phyloP scores from a whole-genome alignment of 2,113 vertebrate species.

The Indicator indicator region DNA sequence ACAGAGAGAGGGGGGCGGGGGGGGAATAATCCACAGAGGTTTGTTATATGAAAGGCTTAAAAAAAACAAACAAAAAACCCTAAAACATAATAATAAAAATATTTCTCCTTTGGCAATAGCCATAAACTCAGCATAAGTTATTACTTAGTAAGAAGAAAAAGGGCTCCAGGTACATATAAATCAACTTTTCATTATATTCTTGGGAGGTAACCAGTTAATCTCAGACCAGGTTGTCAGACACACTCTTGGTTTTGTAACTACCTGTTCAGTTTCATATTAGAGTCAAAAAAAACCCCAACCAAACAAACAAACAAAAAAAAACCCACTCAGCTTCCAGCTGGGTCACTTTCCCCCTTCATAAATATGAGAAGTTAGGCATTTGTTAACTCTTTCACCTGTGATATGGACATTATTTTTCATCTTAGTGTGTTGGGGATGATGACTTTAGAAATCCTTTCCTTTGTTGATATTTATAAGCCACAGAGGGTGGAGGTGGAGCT shows the following conservation, averaged over 20 bases:
- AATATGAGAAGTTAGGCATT: background rate
- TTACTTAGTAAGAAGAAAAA: background rate
- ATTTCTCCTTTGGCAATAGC: background rate
- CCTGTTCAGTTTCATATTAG: background rate
- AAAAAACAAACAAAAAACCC: background rate
- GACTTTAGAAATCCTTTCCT: constrained; percentile 27
- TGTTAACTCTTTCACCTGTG: background rate
- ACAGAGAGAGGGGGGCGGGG: too few species aligned
- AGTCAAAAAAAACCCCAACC: background rate
- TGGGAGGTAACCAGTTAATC: background rate
- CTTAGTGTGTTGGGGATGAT: background rate
- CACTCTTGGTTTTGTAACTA: background rate
- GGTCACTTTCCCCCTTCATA: background rate
- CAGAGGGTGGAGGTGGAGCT: constrained; percentile 37
- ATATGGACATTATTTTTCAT: background rate
- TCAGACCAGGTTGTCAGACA: background rate
- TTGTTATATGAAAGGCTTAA: background rate
- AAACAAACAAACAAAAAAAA: too few species aligned
- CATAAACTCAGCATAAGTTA: background rate
- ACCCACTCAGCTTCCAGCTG: background rate
- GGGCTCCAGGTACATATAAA: background rate
- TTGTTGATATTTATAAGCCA: constrained; percentile 56
- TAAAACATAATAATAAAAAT: background rate
- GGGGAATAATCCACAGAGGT: background rate
- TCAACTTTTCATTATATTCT: background rate